These are phyloP conservation scores for Trachelus troglodyta DNA, from an alignment of 2,888 invertebrate genomes.

Conservation along the genomic window DNA sequence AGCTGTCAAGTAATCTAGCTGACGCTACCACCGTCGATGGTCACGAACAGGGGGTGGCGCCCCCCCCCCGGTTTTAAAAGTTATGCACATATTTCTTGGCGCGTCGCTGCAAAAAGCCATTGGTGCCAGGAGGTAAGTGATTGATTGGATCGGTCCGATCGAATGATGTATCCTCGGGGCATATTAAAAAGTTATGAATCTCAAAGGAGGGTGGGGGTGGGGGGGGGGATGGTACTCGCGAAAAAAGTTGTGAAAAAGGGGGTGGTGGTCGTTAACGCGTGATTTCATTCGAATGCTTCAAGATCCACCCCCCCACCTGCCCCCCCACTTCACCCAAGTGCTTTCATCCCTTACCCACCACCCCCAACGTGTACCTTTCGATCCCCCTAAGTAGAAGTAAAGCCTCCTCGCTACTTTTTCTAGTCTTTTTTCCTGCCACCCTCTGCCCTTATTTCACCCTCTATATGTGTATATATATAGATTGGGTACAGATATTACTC, in stretches of 20 bases:
- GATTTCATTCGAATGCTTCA: not conserved
- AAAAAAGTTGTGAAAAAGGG: not conserved
- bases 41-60: not conserved
- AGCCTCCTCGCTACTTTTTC: not conserved
- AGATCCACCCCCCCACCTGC: too few species aligned
- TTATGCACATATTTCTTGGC: slow-evolving; percentile 3
- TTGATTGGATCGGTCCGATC: not conserved
- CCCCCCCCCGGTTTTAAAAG: not conserved
- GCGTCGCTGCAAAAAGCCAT: slow-evolving; percentile 2
- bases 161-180: not conserved
- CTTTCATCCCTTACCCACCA: not conserved
- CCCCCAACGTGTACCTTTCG: not conserved
- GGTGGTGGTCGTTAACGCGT: not conserved
- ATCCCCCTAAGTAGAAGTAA: not conserved
- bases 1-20: not conserved
- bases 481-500: not conserved
- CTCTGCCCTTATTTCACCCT: not conserved
- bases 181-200: not conserved
- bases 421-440: too few species aligned
- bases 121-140: not conserved
- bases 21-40: not conserved
- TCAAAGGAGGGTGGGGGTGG: not conserved
- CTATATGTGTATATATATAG: too few species aligned
- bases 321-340: not conserved
- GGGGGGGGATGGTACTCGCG: not conserved